Evolutionary conservation across 2,888 invertebrate species (phyloP).

Genomic region (Anthoptus insignis): DNA sequence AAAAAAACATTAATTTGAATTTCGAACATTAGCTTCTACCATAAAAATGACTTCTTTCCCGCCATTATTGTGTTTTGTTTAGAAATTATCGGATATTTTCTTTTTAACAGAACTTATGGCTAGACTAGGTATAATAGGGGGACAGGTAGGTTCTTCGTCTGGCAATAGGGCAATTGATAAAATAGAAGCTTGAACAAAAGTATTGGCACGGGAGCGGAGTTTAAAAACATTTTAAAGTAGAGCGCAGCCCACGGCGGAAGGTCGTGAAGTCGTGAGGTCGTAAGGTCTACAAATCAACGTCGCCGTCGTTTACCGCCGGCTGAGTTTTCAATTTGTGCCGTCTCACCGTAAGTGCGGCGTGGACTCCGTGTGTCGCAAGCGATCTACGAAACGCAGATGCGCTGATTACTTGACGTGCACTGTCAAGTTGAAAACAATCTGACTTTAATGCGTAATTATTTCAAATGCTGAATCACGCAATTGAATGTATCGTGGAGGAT

Average conservation of each 20-base stretch:
- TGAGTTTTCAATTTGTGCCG: constrained; percentile 80
- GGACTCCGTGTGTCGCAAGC: constrained; percentile 51
- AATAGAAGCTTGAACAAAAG: constrained; percentile 51
- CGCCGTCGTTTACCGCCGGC: constrained; percentile 71
- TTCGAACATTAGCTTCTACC: no score
- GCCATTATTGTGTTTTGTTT: no score
- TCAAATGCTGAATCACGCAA: no score
- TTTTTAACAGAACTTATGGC: no score
- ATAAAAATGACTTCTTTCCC: no score
- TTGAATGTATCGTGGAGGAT: no score
- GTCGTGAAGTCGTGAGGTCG: constrained; percentile 43
- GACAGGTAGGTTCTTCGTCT: no score
- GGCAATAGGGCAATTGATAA: constrained; percentile 61
- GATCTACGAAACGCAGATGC: constrained; percentile 34
- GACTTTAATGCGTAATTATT: no score
- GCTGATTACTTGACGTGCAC: no score
- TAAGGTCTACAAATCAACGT: constrained; percentile 75
- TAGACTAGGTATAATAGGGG: no score
- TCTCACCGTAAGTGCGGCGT: constrained; percentile 72
- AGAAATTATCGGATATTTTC: no score
- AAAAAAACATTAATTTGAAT: constrained; percentile 87
- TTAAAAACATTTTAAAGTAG: constrained; percentile 42
- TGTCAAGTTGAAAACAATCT: no score
- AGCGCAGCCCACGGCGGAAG: background rate
- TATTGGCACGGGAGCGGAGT: background rate